These are phyloP conservation scores for Horisme vitalbata DNA, from an alignment of 2,888 invertebrate species.

Conservation along the genomic window DNA sequence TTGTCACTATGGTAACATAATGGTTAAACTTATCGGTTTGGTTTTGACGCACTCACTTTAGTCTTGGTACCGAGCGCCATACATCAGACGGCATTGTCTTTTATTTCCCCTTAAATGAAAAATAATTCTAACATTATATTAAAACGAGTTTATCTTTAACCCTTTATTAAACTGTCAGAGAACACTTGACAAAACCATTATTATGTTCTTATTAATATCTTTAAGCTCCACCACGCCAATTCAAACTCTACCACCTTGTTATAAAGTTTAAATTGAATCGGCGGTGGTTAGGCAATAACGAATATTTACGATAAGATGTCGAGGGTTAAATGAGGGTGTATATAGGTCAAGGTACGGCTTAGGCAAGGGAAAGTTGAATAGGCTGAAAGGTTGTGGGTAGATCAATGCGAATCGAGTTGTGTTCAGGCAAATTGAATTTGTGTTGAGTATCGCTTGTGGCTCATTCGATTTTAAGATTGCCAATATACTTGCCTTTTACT, in stretches of 20 bases:
- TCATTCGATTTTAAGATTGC: constrained; percentile 7
- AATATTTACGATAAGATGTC: constrained; percentile 41
- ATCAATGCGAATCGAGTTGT: constrained; percentile 39
- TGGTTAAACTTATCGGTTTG: no score
- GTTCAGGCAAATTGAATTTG: constrained; percentile 29
- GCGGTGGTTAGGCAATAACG: constrained; percentile 24
- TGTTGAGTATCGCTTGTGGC: constrained; percentile 8
- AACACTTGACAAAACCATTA: constrained; percentile 29
- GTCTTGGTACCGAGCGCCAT: no score
- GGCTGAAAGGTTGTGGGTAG: constrained; percentile 37
- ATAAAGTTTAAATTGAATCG: constrained; percentile 32
- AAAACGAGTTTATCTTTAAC: constrained; percentile 23
- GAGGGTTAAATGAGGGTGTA: constrained; percentile 51
- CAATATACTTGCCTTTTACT: constrained; percentile 3
- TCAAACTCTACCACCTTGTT: constrained; percentile 13
- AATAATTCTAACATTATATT: neutral
- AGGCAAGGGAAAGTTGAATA: constrained; percentile 43
- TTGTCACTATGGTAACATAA: no score
- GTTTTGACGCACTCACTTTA: no score
- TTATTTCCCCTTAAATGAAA: no score
- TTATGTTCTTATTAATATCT: constrained; percentile 28
- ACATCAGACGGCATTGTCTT: no score
- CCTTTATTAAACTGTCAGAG: constrained; percentile 28
- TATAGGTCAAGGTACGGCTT: constrained; percentile 60
- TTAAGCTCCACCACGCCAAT: constrained; percentile 4